Evolutionary conservation across 2,797 vertebrate species (phyloP), one percentile per base, ranked within the genome.

Genomic region (Australoheros facetus): DNA sequence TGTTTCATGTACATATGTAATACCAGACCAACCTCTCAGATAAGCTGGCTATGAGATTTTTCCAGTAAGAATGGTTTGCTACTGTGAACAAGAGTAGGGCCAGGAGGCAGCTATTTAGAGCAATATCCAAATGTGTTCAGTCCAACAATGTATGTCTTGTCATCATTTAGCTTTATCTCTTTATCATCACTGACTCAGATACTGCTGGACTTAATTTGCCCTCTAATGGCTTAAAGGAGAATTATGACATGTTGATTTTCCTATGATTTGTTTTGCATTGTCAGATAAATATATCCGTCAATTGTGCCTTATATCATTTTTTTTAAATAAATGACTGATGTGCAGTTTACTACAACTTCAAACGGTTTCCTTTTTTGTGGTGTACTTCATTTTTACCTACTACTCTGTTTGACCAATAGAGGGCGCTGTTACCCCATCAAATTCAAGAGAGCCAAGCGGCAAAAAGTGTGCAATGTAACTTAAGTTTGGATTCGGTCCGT

Each of bases 391-490:
- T 64, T 9, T 19, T 48, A 3, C 42, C 0, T 19, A 48, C 62
- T 48, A 42, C 59, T 30, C 28, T 14, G 8, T 69, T 55, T 71
- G 5, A 66, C 54, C 91, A 87, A 10, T 51, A 87, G 91, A 42
- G 85, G 92, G 82, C 13, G 83, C 81, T 86, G 78, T 75, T 87
- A 73, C 56, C 75, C 88, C 73, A 28, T 66, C 42, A 66, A 66
- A 23, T 17, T 51, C 17, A 51, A 51, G 48, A 19, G 45, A 28
- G 23, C 62, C 21, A 26, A 57, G 14, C 6, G 39, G 14, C 48
- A 48, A 12, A 59, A 48, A 19, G 23, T 28, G 60, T 64, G 60
- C 23, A 28, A 0, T 8, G 21, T 0, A 64, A 26, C 28, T 45
- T 28, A 48, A 28, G 23, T 28, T 17, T 66, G 62, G 62, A 48